Base-by-base conservation (phyloP, 2,797 vertebrate genomes). In the Trichosurus vulpecula region DNA sequence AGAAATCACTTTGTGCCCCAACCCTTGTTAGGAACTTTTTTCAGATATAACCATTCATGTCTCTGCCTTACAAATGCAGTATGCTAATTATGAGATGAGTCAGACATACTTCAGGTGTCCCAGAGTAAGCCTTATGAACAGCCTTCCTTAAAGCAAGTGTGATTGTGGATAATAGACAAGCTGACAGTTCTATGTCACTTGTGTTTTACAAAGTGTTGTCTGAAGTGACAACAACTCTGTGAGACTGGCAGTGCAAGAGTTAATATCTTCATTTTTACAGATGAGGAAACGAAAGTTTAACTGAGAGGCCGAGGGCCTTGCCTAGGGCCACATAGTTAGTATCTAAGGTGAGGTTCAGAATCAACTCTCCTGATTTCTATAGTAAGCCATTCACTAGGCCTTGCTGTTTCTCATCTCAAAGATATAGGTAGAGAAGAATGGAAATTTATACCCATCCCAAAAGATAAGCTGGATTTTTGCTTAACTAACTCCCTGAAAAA, bases 11-110 rank as follows among this genome's bases (percentile, higher is more conserved):
- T 47, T 87, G 22, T 87, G 74, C 41, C 41, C 41, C 41, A 87
- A 87, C 22, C 8, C 25, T 55, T 12, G 4, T 96, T 61, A 87
- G 90, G 95, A 11, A 51, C 90, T 87, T 66, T 95, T 90, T 54
- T 93, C 87, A 90, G 47, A 95, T 53, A 13, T 47, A 74, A 95
- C 0, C 13, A 47, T 89, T 87, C 2, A 0, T 54, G 96, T 96
- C 47, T 35, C 41, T 94, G 94, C 57, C 89, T 92, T 61, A 90
- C 41, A 87, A 51, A 47, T 87, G 22, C 3, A 51, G 41, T 27
- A 47, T 47, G 27, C 41, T 87, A 51, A 87, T 41, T 3, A 51
- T 27, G 41, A 47, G 41, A 87, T 10, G 27, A 87, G 51, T 87
- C 41, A 87, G 74, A 87, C 22, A 35, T 41, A 87, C 74, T 87